phyloP scores from a whole-genome alignment of 1,140 invertebrate genomes.

The Bombyx mori region ASM3026992v2 NC_085118.1:3509501-3510000 shows the following conservation, averaged over 20 bases:
- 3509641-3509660: no score
- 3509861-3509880: constrained; percentile 19
- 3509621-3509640: no score
- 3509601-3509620: no score
- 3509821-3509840: constrained; percentile 30
- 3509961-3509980: background rate
- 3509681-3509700: background rate
- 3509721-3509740: background rate
- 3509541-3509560: no score
- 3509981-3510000: no score
- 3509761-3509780: no score
- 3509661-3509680: background rate
- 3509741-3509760: no score
- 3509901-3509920: constrained; percentile 18
- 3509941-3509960: constrained; percentile 25
- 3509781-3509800: background rate
- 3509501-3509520: no score
- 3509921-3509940: constrained; percentile 19
- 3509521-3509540: no score
- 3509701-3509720: background rate
- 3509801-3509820: constrained; percentile 19
- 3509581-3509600: no score
- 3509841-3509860: constrained; percentile 36
- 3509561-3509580: no score
- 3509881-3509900: constrained; percentile 31